phyloP scores from a whole-genome alignment of 2,797 vertebrate species.

The Chanos chanos region DNA sequence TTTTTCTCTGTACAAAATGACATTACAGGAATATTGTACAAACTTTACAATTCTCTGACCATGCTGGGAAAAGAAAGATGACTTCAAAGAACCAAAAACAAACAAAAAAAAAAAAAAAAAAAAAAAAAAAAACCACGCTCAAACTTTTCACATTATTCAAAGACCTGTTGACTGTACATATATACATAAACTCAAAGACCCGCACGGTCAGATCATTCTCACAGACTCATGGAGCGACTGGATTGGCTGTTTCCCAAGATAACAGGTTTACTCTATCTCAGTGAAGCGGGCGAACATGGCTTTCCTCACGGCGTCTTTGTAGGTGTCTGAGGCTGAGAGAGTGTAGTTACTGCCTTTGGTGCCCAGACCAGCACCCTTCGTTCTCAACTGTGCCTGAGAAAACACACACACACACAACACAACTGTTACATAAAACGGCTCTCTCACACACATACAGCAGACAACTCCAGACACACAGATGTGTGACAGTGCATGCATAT shows the following conservation, averaged over 20 bases:
- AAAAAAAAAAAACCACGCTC: conserved; percentile 36
- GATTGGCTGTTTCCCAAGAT: background rate
- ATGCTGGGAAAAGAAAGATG: conserved; percentile 47
- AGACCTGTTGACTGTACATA: conserved; percentile 59
- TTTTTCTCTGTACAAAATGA: conserved; percentile 69
- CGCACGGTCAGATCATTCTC: background rate
- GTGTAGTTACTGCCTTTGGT: conserved; percentile 93
- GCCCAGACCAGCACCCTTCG: conserved; percentile 92
- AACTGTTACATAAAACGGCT: too few species aligned
- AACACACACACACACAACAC: too few species aligned
- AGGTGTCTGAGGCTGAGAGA: conserved; percentile 88
- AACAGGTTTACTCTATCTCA: conserved; percentile 81
- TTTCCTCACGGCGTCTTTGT: conserved; percentile 97
- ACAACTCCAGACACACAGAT: background rate
- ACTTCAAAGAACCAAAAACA: conserved; percentile 33
- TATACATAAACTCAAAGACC: conserved; percentile 50
- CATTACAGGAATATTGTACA: conserved; percentile 44
- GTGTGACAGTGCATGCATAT: too few species aligned
- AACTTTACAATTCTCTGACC: conserved; percentile 66
- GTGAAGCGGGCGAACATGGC: conserved; percentile 99
- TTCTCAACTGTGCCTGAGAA: conserved; percentile 91
- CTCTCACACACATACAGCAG: too few species aligned
- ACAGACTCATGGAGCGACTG: background rate
- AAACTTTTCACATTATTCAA: conserved; percentile 28
- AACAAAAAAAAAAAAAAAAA: conserved; percentile 38